Base-by-base conservation (phyloP, 2,113 vertebrate species). In the Hippocampus zosterae region DNA sequence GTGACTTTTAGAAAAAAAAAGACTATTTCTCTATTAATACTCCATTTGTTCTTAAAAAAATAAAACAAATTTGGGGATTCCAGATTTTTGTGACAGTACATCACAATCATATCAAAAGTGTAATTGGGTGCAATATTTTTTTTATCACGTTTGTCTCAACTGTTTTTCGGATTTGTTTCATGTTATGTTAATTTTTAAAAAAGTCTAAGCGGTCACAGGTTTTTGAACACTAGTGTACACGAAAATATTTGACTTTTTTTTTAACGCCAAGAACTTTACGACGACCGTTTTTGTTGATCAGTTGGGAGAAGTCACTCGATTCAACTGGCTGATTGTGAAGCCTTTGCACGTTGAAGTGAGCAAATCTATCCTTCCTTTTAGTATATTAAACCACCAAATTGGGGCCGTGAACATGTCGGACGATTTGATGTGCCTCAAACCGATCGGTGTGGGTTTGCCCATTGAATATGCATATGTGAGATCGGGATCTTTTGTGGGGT, bases 401-500 rank as follows among this genome's bases (percentile, higher is more conserved):
- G 19, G 8, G 15, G 50, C 42, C 3, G 29, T 13, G 56, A 18
- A 29, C 56, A 53, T 10, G 61, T 21, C 40, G 4, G 61, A 16
- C 41, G 29, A 63, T 65, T 46, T 25, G 63, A 64, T n/a, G 62
- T 62, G 13, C 27, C 60, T 62, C 61, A 69, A 73, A 65, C 70
- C 65, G 56, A 78, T 83, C 62, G 40, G 77, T 65, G 60, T 23
- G 33, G 8, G 33, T n/a, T 40, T 10, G 5, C 11, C 44, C 23
- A 10, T 27, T 66, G 46, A 94, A 95, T 95, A 95, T 95, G 94
- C 94, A 92, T 94, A 92, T 90, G 93, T 88, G 85, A 93, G 96
- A 98, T 98, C 95, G 94, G 91, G 91, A 97, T 97, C 94, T 95
- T 95, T 96, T 96, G 94, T 95, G 95, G 87, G 89, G 90, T 92